Base-by-base conservation (phyloP, 2,113 vertebrate species). In the Cyprinus carpio region DNA sequence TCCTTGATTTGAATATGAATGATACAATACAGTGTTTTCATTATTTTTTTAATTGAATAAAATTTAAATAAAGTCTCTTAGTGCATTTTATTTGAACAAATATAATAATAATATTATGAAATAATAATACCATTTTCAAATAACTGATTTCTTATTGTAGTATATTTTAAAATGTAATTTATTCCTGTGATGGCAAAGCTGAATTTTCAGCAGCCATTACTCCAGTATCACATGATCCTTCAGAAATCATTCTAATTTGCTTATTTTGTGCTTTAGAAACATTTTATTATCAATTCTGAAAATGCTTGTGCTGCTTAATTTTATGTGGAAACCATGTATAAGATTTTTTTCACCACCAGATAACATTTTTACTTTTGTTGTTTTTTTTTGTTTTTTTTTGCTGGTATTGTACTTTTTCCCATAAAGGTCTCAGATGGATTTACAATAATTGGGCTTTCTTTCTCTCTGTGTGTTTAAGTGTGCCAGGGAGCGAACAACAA, bases 401-500 rank as follows among this genome's bases (percentile, higher is more conserved):
- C n/a, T 37, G 37, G 60, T 40, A 78, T 58, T 79, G 20, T n/a
- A 15, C 5, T 56, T 31, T 56, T 78, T 34, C 8, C 9, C 27
- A 34, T 23, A 18, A 77, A 56, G 8, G 4, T 20, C 29, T 34
- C 51, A 20, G 29, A 23, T 40, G 23, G 31, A 62, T 79, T 40
- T 5, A n/a, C n/a, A n/a, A n/a, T n/a, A 49, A 43, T 51, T 69
- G 65, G 34, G 65, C 29, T 60, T 18, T 84, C 2, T 83, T 46
- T 71, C 27, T 81, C 6, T 83, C 51, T 62, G 15, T 65, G 67
- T 18, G 40, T 40, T 91, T 5, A 92, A 99, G 98, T 97, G 67
- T 99, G 98, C 90, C 96, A 97, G 91, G 97, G 98, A 49, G 92
- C 92, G 67, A 96, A 92, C 87, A 99, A 98, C 91, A 92, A 89